Percentiles rank a stretch among this genome's conserved stretches.
Conservation (phyloP, 2,113 vertebrate genomes). For the Motacilla tschutschensis region DNA sequence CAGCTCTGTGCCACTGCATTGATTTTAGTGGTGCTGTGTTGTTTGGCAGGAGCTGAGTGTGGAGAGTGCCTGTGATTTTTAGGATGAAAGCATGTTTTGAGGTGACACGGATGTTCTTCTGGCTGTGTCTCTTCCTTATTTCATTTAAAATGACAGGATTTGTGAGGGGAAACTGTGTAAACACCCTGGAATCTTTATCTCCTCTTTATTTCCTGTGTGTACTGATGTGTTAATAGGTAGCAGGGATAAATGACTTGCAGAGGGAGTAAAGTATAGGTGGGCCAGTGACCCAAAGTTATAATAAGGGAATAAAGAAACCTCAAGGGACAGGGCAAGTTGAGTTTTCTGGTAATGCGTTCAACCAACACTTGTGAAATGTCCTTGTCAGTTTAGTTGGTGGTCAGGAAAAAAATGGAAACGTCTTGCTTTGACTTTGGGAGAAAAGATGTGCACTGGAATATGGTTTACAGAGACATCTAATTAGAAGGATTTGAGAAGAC, state of each 20-base stretch:
- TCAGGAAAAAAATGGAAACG: background rate
- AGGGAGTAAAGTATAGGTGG: background rate
- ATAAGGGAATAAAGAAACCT: background rate
- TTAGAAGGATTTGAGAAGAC: background rate
- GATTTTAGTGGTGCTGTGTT: background rate
- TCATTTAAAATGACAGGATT: background rate
- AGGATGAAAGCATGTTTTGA: background rate
- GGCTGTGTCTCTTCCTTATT: background rate
- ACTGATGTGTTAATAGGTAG: background rate
- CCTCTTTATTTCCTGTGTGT: background rate
- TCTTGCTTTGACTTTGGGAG: background rate
- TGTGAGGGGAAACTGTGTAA: background rate
- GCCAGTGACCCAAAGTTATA: background rate
- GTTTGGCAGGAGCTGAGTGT: background rate
- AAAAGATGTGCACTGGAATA: background rate
- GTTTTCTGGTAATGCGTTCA: background rate
- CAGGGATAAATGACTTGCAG: background rate
- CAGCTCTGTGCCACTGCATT: background rate
- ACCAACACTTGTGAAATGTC: background rate
- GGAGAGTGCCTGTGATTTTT: background rate
- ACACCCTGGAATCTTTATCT: background rate
- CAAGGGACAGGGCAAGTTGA: background rate
- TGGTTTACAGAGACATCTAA: background rate
- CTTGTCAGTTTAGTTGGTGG: background rate
- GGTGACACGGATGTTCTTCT: background rate